Percentiles rank a stretch among this genome's conserved stretches.
Evolutionary conservation across 2,113 vertebrate genomes (phyloP).

Genomic region (Brevimyrus niger): DNA sequence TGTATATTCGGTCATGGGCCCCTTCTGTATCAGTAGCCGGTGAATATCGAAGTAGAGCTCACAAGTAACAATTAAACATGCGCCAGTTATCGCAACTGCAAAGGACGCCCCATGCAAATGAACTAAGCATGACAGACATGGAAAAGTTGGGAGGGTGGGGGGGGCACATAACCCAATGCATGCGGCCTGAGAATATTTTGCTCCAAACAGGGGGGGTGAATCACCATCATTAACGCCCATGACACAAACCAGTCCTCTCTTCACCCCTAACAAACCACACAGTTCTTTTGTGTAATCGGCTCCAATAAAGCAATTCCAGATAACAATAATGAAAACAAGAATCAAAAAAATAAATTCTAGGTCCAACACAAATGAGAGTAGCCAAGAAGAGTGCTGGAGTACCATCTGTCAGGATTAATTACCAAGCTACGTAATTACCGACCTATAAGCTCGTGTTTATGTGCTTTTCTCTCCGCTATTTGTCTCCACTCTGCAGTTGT

Average conservation of each 20-base stretch:
- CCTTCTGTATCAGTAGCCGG: neutral
- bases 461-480: neutral
- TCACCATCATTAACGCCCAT: neutral
- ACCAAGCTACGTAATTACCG: neutral
- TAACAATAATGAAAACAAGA: neutral
- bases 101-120: too few relatives aligned
- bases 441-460: neutral
- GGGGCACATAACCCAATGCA: neutral
- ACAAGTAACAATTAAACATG: neutral
- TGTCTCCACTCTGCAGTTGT: neutral
- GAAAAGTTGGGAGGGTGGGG: neutral
- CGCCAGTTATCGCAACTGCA: neutral
- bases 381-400: neutral
- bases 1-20: neutral
- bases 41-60: neutral
- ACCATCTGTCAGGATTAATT: neutral
- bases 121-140: neutral
- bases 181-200: neutral
- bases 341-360: neutral
- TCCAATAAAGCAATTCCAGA: neutral
- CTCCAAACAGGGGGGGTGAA: neutral
- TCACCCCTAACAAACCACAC: neutral
- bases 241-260: neutral
- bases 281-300: neutral
- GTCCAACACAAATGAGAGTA: neutral